phyloP scores from a whole-genome alignment of 2,113 vertebrate species.

The Scytalopus superciliaris region DNA sequence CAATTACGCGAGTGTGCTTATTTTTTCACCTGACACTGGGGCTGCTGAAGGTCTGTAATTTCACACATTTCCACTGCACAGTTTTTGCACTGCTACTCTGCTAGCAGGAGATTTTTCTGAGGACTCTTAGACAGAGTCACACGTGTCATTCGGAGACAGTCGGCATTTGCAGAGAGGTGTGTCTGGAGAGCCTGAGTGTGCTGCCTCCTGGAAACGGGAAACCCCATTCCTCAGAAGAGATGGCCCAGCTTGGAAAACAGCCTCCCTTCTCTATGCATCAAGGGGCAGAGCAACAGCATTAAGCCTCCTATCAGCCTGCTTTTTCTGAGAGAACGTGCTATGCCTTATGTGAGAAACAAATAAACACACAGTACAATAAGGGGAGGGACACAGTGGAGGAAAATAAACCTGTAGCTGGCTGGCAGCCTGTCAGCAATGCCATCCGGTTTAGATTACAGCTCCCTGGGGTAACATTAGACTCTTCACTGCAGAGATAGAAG shows the following conservation, averaged over 20 bases:
- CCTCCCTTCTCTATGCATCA: background rate
- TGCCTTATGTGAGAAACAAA: background rate
- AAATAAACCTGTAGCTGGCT: conserved; percentile 28
- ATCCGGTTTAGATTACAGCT: conserved; percentile 44
- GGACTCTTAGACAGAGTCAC: background rate
- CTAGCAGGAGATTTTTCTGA: background rate
- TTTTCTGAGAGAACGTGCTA: background rate
- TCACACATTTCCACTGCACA: background rate
- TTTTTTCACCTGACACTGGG: background rate
- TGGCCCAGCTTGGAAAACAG: background rate
- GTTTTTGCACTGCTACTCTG: background rate
- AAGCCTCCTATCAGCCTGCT: background rate
- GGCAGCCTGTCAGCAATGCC: conserved; percentile 7
- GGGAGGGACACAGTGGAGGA: background rate
- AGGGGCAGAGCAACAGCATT: background rate
- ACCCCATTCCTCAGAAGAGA: background rate
- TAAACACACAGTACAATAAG: background rate
- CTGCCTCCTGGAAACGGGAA: background rate
- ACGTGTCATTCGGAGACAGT: background rate
- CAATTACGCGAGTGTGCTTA: background rate
- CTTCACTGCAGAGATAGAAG: background rate
- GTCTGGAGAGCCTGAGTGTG: rapidly evolving
- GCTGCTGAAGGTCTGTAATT: background rate
- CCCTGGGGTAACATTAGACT: background rate
- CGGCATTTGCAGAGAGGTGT: background rate